Conservation (phyloP, 2,888 invertebrate genomes). For the Cancer borealis region DNA sequence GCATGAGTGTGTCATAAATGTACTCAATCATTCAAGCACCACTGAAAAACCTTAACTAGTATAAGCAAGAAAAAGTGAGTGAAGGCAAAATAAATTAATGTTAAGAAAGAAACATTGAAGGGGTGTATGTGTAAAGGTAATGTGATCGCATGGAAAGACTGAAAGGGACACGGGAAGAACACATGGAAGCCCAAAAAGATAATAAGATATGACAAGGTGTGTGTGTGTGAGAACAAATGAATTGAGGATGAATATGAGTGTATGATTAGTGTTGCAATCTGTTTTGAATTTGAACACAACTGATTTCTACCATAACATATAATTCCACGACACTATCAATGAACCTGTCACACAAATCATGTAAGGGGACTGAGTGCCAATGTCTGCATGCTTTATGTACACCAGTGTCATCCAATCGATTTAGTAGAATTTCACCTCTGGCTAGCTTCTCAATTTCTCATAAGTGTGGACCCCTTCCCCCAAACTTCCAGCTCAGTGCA, state of each 20-base stretch:
- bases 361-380: neutral
- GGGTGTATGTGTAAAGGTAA: too few relatives aligned
- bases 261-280: neutral
- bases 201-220: neutral
- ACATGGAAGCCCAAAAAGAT: too few relatives aligned
- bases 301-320: neutral
- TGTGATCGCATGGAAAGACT: too few relatives aligned
- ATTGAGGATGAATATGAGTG: neutral
- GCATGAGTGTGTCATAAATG: neutral
- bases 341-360: neutral
- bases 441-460: neutral
- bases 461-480: neutral
- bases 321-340: neutral
- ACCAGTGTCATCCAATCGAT: too few relatives aligned
- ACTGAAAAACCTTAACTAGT: too few relatives aligned
- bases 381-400: neutral
- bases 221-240: neutral
- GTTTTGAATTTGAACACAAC: neutral
- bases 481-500: neutral
- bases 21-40: neutral
- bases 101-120: too few relatives aligned
- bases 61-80: too few relatives aligned
- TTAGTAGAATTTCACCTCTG: neutral
- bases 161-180: too few relatives aligned
- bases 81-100: too few relatives aligned